Percentiles rank a stretch among this genome's conserved stretches.
phyloP scores from a whole-genome alignment of 2,113 vertebrate species.

The Epinephelus fuscoguttatus region DNA sequence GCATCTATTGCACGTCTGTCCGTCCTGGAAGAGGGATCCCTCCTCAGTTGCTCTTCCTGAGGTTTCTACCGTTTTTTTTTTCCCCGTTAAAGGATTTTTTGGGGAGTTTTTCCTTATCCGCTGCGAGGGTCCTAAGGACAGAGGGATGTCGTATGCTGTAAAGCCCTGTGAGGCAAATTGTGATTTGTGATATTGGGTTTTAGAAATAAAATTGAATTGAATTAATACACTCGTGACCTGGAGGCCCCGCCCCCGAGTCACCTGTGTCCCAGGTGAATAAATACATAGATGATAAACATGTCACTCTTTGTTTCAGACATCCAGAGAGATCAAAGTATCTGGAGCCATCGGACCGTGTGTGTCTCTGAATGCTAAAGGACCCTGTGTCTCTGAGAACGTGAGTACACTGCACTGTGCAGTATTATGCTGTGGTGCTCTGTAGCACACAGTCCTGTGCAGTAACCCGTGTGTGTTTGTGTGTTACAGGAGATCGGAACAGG shows the following conservation, averaged over 20 bases:
- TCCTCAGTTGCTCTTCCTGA: too few relatives aligned
- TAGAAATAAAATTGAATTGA: too few relatives aligned
- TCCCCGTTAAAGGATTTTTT: too few relatives aligned
- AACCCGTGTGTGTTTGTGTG: not conserved
- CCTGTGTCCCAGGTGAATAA: not conserved
- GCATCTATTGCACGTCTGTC: too few relatives aligned
- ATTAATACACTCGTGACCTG: too few relatives aligned
- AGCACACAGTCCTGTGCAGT: not conserved
- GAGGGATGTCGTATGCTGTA: too few relatives aligned
- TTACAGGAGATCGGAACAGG: constrained; percentile 96
- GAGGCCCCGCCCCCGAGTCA: not conserved
- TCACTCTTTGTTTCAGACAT: constrained; percentile 85
- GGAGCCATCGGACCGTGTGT: constrained; percentile 97
- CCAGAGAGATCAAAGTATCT: constrained; percentile 97
- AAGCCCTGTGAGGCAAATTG: too few relatives aligned
- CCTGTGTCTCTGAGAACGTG: constrained; percentile 98
- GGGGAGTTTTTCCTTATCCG: too few relatives aligned
- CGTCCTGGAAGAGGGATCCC: too few relatives aligned
- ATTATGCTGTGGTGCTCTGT: not conserved
- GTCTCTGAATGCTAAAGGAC: constrained; percentile 95
- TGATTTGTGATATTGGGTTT: too few relatives aligned
- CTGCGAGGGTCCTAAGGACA: too few relatives aligned
- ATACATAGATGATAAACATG: not conserved
- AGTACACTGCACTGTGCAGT: constrained; percentile 57
- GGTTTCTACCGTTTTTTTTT: too few relatives aligned